phyloP scores from a whole-genome alignment of 1,140 invertebrate genomes.

The Drosophila nikananu region DNA sequence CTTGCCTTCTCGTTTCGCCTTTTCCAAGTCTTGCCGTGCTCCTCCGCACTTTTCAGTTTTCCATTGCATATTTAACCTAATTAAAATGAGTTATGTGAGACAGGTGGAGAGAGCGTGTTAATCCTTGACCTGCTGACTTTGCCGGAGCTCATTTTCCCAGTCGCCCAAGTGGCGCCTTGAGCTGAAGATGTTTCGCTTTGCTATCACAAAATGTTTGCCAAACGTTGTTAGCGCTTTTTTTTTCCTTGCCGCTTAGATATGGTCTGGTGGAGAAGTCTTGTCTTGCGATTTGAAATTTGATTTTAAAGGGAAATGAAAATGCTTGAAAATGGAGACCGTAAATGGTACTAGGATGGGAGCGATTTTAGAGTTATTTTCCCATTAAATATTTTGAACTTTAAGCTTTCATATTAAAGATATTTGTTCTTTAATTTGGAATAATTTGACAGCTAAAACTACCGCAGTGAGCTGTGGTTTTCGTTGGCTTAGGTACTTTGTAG shows the following conservation, averaged over 20 bases:
- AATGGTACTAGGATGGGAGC: neutral
- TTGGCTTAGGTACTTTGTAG: neutral
- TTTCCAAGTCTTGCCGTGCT: slow-evolving; percentile 19
- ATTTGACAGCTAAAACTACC: neutral
- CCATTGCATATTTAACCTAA: slow-evolving; percentile 79
- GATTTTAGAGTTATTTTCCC: neutral
- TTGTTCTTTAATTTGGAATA: too few species aligned
- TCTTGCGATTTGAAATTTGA: neutral
- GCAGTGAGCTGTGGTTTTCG: neutral
- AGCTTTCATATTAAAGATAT: neutral
- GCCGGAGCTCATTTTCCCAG: slow-evolving; percentile 25
- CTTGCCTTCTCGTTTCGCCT: slow-evolving; percentile 11
- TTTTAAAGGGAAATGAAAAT: neutral
- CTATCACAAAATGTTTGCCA: slow-evolving; percentile 22
- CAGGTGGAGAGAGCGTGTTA: slow-evolving; percentile 52
- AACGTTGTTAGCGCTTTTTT: neutral
- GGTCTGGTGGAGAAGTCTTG: neutral
- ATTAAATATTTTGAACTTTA: neutral
- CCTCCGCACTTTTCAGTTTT: slow-evolving; percentile 59
- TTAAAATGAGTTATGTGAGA: slow-evolving; percentile 75
- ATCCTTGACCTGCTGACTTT: slow-evolving; percentile 65
- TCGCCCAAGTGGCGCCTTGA: slow-evolving; percentile 29
- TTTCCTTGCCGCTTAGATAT: slow-evolving; percentile 11
- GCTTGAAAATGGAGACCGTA: neutral
- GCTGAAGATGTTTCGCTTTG: slow-evolving; percentile 17